Percentiles rank a stretch among this genome's conserved stretches.
phyloP scores from a whole-genome alignment of 2,797 vertebrate genomes.

The Pagetopsis macropterus region DNA sequence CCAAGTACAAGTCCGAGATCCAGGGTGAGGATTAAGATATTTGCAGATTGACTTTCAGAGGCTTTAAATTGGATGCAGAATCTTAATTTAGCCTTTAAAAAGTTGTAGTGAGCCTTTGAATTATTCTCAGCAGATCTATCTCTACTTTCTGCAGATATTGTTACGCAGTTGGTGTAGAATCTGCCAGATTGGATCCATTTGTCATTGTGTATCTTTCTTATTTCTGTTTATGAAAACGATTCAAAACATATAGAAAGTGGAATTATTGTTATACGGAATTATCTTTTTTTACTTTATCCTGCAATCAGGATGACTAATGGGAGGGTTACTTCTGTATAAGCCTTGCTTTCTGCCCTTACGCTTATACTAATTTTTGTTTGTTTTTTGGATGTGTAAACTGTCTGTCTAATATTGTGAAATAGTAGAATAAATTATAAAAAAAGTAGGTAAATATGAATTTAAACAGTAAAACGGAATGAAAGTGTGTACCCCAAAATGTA shows the following conservation, averaged over 20 bases:
- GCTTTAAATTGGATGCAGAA: slow-evolving; percentile 3
- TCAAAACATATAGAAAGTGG: slow-evolving; percentile 1
- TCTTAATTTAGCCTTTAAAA: slow-evolving; percentile 3
- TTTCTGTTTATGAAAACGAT: neutral
- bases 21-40: slow-evolving; percentile 66
- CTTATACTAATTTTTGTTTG: too few species aligned
- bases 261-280: too few species aligned
- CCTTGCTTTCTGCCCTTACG: too few species aligned
- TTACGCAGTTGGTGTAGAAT: neutral
- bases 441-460: neutral
- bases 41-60: slow-evolving; percentile 19
- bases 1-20: slow-evolving; percentile 74
- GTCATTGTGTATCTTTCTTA: slow-evolving; percentile 9
- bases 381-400: too few species aligned
- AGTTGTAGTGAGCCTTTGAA: slow-evolving; percentile 9
- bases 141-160: neutral
- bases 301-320: too few species aligned
- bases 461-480: neutral
- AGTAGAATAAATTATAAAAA: too few species aligned
- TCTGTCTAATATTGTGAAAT: too few species aligned
- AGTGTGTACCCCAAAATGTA: neutral
- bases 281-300: too few species aligned
- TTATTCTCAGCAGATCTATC: slow-evolving; percentile 15
- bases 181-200: slow-evolving; percentile 1
- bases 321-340: too few species aligned